Conservation (phyloP, 1,140 invertebrate genomes). For the Trichoplusia ni region DNA sequence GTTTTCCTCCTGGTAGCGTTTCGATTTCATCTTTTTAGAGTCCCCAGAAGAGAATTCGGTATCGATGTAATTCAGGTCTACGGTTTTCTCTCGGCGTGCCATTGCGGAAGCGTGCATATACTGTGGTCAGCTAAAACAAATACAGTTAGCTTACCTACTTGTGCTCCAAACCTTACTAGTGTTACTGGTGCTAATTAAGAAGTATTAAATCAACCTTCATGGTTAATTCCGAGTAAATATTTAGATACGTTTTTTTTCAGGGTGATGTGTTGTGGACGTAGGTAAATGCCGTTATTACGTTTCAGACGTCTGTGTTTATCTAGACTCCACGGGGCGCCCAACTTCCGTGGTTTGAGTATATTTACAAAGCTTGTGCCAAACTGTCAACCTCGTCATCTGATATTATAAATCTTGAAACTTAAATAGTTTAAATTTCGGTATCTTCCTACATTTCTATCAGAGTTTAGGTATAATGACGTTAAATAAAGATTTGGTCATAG, state of each 20-base stretch:
- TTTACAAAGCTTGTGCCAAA: too few relatives aligned
- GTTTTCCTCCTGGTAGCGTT: conserved; percentile 75
- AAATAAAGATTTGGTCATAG: too few relatives aligned
- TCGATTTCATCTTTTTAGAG: conserved; percentile 62
- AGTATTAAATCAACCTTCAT: conserved; percentile 22
- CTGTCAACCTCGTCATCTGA: too few relatives aligned
- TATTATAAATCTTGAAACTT: too few relatives aligned
- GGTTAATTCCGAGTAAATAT: conserved; percentile 6
- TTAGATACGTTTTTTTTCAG: neutral
- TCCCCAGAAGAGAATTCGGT: conserved; percentile 65
- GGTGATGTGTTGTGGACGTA: neutral
- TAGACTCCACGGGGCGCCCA: neutral
- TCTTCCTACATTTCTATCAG: too few relatives aligned
- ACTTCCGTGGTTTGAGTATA: neutral
- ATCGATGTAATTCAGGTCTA: conserved; percentile 40
- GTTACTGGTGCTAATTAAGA: neutral
- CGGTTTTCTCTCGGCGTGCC: conserved; percentile 2
- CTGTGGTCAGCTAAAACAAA: conserved; percentile 9
- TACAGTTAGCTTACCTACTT: conserved; percentile 12
- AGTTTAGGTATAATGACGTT: too few relatives aligned
- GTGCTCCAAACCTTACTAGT: neutral
- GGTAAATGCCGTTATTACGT: too few relatives aligned
- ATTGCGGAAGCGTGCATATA: conserved; percentile 28
- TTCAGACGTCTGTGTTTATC: too few relatives aligned
- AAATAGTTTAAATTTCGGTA: too few relatives aligned